These are phyloP conservation scores for Malthinus flaveolus DNA, from an alignment of 2,888 invertebrate genomes.

Conservation along the genomic window DNA sequence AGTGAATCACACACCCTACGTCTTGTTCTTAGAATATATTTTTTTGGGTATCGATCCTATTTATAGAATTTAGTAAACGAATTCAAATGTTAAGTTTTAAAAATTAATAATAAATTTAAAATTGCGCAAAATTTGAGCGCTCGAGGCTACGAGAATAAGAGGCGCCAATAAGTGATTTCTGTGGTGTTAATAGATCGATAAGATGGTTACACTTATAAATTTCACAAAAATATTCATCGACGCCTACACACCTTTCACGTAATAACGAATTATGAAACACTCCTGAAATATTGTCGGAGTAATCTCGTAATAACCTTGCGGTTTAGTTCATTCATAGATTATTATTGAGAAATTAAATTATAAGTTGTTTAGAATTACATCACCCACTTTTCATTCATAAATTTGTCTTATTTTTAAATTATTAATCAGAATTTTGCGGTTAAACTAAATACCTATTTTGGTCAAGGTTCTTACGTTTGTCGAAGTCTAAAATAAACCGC, in stretches of 20 bases:
- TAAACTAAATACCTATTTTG: too few relatives aligned
- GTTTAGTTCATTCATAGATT: slow-evolving; percentile 29
- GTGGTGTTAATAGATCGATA: slow-evolving; percentile 22
- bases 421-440: too few relatives aligned
- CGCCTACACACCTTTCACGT: slow-evolving; percentile 34
- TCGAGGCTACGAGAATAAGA: slow-evolving; percentile 31
- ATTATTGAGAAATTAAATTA: slow-evolving; percentile 18
- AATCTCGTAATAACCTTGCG: slow-evolving; percentile 23
- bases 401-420: background rate
- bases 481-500: too few relatives aligned
- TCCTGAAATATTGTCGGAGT: slow-evolving; percentile 33
- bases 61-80: slow-evolving; percentile 25
- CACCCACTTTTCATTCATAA: slow-evolving; percentile 5
- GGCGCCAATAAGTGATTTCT: slow-evolving; percentile 34
- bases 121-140: slow-evolving; percentile 32
- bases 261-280: slow-evolving; percentile 32
- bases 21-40: slow-evolving; percentile 31
- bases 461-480: too few relatives aligned
- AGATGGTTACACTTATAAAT: slow-evolving; percentile 26
- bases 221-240: slow-evolving; percentile 23
- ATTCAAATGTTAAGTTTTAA: background rate
- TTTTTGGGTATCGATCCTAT: slow-evolving; percentile 24
- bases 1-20: slow-evolving; percentile 41
- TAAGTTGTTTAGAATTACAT: slow-evolving; percentile 20
- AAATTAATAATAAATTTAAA: slow-evolving; percentile 14